Evolutionary conservation across 2,113 vertebrate genomes (phyloP).

Genomic region (Hiodon tergisus): DNA sequence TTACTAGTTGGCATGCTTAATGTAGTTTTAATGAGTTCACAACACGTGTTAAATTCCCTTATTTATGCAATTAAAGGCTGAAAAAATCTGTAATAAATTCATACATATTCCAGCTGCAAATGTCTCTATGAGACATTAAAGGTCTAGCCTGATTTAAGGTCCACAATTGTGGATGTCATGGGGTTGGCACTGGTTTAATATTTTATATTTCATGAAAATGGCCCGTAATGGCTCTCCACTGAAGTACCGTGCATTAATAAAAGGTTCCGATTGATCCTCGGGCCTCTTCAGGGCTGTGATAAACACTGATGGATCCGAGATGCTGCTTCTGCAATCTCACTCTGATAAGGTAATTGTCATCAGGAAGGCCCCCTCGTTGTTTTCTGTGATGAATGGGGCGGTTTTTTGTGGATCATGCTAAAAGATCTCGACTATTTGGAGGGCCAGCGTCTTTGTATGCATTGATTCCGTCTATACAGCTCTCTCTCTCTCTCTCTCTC

Average conservation of each 20-base stretch:
- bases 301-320: not conserved
- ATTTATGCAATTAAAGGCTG: slow-evolving; percentile 8
- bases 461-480: no score
- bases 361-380: not conserved
- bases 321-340: not conserved
- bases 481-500: not conserved
- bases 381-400: not conserved
- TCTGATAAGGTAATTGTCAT: not conserved
- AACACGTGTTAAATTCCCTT: not conserved
- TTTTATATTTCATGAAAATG: slow-evolving; percentile 13
- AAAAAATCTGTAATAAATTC: no score
- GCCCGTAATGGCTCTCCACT: not conserved
- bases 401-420: not conserved
- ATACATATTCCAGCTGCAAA: no score
- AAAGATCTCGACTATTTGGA: not conserved
- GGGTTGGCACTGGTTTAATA: not conserved
- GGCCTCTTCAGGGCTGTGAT: not conserved
- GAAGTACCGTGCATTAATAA: not conserved
- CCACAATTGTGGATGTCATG: not conserved
- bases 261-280: not conserved
- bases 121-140: no score
- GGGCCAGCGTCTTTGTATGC: not conserved
- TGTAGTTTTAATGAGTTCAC: not conserved
- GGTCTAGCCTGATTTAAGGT: no score
- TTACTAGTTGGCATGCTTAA: not conserved